phyloP scores from a whole-genome alignment of 2,888 invertebrate genomes.

The Strigamia maritima region DNA sequence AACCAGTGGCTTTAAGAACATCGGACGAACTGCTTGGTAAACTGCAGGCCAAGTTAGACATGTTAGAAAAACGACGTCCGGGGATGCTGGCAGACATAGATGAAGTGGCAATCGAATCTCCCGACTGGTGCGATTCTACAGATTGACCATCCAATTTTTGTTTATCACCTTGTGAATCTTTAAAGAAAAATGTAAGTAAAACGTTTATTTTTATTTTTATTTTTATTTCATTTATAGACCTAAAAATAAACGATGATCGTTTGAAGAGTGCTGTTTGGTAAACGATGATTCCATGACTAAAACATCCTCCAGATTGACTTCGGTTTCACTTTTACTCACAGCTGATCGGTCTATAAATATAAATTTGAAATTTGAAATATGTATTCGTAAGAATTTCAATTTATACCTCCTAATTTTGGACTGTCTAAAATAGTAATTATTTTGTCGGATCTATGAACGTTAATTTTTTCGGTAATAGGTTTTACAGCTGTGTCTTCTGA shows the following conservation, averaged over 20 bases:
- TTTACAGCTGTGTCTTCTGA: conserved; percentile 47
- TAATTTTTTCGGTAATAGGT: conserved; percentile 41
- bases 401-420: conserved; percentile 40
- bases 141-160: conserved; percentile 22
- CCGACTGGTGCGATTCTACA: conserved; percentile 33
- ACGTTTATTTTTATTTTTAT: not conserved
- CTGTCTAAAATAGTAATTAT: not conserved
- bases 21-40: conserved; percentile 41
- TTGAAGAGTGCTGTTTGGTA: conserved; percentile 18
- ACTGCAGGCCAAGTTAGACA: conserved; percentile 45
- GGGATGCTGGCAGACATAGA: conserved; percentile 33
- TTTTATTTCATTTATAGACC: not conserved
- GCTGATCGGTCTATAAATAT: conserved; percentile 1
- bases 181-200: not conserved
- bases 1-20: conserved; percentile 55
- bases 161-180: conserved; percentile 37
- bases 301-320: conserved; percentile 14
- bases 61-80: conserved; percentile 46
- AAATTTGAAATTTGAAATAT: not conserved
- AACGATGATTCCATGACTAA: conserved; percentile 9
- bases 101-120: conserved; percentile 36
- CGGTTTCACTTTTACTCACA: conserved; percentile 9
- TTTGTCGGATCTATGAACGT: conserved; percentile 20
- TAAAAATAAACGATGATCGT: conserved; percentile 20
- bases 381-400: not conserved